Evolutionary conservation across 2,888 invertebrate species (phyloP).

Genomic region (Platycheirus albimanus): DNA sequence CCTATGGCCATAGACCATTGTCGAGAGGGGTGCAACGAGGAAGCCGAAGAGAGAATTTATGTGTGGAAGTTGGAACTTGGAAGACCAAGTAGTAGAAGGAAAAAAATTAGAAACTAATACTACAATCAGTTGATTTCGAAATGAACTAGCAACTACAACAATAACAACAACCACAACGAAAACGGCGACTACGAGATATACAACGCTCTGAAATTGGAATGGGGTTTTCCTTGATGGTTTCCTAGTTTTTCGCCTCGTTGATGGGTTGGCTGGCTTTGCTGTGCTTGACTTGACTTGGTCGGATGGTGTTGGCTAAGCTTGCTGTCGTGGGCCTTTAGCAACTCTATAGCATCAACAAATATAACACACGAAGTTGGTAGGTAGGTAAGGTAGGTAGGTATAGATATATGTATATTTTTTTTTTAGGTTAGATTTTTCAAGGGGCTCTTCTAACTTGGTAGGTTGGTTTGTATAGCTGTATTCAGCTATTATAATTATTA

Average conservation of each 20-base stretch:
- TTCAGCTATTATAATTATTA: slow-evolving; percentile 64
- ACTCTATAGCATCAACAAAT: slow-evolving; percentile 33
- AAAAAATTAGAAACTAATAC: slow-evolving; percentile 67
- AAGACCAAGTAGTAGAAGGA: slow-evolving; percentile 12
- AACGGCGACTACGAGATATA: slow-evolving; percentile 13
- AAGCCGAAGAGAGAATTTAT: slow-evolving; percentile 46
- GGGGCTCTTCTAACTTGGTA: slow-evolving; percentile 55
- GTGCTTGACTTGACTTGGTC: slow-evolving; percentile 40
- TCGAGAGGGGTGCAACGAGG: slow-evolving; percentile 24
- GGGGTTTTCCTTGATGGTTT: slow-evolving; percentile 74
- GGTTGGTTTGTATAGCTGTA: slow-evolving; percentile 4
- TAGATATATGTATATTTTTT: too few species aligned
- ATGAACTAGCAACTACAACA: too few species aligned
- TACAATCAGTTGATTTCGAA: slow-evolving; percentile 69
- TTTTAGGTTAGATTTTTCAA: slow-evolving; percentile 67
- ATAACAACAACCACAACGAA: slow-evolving; percentile 31
- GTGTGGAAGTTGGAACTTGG: slow-evolving; percentile 18
- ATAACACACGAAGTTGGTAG: slow-evolving; percentile 39
- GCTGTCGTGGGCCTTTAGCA: slow-evolving; percentile 23
- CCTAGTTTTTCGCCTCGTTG: slow-evolving; percentile 71
- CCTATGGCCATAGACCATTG: slow-evolving; percentile 43
- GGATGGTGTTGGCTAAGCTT: slow-evolving; percentile 51
- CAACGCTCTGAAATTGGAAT: slow-evolving; percentile 64
- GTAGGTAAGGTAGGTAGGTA: too few species aligned
- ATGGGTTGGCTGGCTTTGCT: slow-evolving; percentile 50